Conservation (phyloP, 2,888 invertebrate species). For the Oegoconia quadripuncta region DNA sequence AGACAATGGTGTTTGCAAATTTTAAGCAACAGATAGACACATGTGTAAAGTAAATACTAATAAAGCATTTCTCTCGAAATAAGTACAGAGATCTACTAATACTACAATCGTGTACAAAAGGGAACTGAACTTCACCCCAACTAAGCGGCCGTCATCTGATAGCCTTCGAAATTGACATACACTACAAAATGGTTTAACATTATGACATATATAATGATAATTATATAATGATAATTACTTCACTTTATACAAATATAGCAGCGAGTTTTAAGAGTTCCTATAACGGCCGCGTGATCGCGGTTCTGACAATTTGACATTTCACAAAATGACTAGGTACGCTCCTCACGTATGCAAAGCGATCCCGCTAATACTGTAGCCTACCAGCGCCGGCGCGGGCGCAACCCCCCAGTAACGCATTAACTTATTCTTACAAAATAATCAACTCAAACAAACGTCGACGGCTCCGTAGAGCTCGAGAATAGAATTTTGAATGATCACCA, state of each 20-base stretch:
- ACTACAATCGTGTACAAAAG: constrained; percentile 14
- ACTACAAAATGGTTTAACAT: constrained; percentile 71
- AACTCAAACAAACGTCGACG: constrained; percentile 44
- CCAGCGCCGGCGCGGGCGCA: constrained; percentile 26
- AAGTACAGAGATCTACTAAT: background rate
- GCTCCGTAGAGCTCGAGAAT: constrained; percentile 38
- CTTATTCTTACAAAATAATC: constrained; percentile 62
- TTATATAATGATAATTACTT: constrained; percentile 75
- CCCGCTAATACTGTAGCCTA: constrained; percentile 50
- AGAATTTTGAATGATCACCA: constrained; percentile 49
- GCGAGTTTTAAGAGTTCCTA: constrained; percentile 89
- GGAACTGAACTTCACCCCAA: constrained; percentile 22
- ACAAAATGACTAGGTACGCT: constrained; percentile 78
- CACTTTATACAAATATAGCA: constrained; percentile 85
- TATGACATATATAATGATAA: constrained; percentile 74
- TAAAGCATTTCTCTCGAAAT: constrained; percentile 7
- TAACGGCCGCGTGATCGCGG: constrained; percentile 77
- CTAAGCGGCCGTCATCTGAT: constrained; percentile 59
- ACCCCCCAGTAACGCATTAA: constrained; percentile 40
- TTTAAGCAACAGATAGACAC: too few species aligned
- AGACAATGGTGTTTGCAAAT: too few species aligned
- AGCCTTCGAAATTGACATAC: constrained; percentile 75
- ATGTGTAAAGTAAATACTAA: too few species aligned
- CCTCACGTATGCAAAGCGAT: constrained; percentile 47
- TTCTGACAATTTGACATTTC: constrained; percentile 76